A percentile compares a stretch with the other conserved stretches of the same genome.
Conservation (phyloP, 2,113 vertebrate genomes). For the Tychaedon coryphoeus region DNA sequence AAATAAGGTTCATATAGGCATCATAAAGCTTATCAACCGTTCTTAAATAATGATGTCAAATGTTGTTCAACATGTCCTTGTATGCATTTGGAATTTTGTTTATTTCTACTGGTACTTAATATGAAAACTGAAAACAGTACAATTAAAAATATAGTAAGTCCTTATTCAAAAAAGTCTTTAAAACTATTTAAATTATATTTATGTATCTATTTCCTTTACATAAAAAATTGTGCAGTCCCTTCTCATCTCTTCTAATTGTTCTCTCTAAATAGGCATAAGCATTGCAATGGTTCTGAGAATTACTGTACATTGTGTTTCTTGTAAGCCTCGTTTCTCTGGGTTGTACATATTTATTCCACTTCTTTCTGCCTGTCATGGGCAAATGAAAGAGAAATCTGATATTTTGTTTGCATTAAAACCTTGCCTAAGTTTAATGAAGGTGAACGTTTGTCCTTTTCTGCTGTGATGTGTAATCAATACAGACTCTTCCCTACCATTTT, state of each 20-base stretch:
- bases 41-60: neutral
- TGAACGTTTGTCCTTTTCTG: neutral
- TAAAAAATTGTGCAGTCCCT: neutral
- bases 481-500: neutral
- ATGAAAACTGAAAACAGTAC: neutral
- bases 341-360: neutral
- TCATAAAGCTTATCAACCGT: neutral
- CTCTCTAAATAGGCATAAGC: neutral
- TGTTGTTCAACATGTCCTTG: neutral
- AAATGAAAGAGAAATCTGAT: neutral
- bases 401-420: neutral
- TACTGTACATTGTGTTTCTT: neutral
- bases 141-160: neutral
- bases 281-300: neutral
- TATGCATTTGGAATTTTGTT: neutral
- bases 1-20: neutral
- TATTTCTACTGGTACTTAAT: neutral
- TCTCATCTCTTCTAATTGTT: neutral
- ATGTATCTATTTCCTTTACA: neutral
- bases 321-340: neutral
- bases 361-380: fast-evolving
- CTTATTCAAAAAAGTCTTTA: fast-evolving
- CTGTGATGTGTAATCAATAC: neutral
- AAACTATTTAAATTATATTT: neutral
- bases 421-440: neutral